A percentile compares a stretch with the other conserved stretches of the same genome.
Evolutionary conservation across 2,113 vertebrate genomes (phyloP).

Genomic region (Mastomys natalensis): DNA sequence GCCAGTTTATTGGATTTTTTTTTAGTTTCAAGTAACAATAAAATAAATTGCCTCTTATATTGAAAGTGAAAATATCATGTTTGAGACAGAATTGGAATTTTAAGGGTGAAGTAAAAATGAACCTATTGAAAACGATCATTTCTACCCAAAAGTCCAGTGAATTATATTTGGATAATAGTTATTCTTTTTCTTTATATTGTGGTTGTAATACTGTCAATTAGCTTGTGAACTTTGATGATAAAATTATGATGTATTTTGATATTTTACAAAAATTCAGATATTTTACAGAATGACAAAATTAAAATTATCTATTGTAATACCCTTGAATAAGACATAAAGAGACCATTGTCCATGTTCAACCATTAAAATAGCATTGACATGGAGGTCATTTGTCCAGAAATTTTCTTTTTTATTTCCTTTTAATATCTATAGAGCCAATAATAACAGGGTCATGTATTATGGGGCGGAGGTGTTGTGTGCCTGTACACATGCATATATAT

Average conservation of each 20-base stretch:
- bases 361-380: not conserved
- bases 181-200: not conserved
- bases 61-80: constrained; percentile 76
- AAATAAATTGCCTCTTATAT: constrained; percentile 79
- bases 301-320: not conserved
- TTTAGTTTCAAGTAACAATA: constrained; percentile 80
- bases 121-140: constrained; percentile 64
- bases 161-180: constrained; percentile 9
- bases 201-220: not conserved
- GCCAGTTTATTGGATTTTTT: constrained; percentile 74
- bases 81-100: constrained; percentile 73
- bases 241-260: not conserved
- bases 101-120: constrained; percentile 72
- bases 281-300: not conserved
- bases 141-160: constrained; percentile 57
- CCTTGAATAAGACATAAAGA: constrained; percentile 6
- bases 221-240: constrained; percentile 17
- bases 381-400: not conserved
- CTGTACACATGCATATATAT: not conserved
- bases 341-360: not conserved
- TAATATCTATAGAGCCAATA: not conserved
- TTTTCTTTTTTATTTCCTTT: not conserved
- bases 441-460: not conserved
- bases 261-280: constrained; percentile 10
- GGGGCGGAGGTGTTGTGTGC: not conserved